Evolutionary conservation across 2,888 invertebrate species (phyloP).

Genomic region (Acleris literana): DNA sequence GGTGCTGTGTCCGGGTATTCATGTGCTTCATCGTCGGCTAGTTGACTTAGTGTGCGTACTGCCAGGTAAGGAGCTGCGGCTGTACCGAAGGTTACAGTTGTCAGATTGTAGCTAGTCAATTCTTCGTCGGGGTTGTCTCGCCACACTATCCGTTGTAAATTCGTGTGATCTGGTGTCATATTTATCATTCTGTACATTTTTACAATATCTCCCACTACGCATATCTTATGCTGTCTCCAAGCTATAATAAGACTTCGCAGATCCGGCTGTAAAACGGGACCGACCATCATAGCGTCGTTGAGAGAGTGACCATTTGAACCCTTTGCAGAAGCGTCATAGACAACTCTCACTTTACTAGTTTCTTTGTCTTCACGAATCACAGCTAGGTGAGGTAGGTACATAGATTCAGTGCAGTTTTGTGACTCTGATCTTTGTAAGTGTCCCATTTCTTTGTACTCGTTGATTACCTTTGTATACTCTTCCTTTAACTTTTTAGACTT

Average conservation of each 20-base stretch:
- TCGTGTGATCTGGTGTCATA: background rate
- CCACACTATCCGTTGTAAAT: slow-evolving; percentile 1
- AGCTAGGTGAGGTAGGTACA: slow-evolving; percentile 43
- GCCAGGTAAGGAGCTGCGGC: slow-evolving; percentile 4
- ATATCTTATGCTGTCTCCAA: slow-evolving; percentile 39
- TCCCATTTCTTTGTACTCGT: slow-evolving; percentile 33
- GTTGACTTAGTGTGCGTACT: background rate
- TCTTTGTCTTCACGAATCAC: slow-evolving; percentile 42
- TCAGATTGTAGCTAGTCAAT: background rate
- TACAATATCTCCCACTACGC: slow-evolving; percentile 41
- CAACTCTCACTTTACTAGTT: slow-evolving; percentile 42
- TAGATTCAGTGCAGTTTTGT: slow-evolving; percentile 5
- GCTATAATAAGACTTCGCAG: slow-evolving; percentile 38
- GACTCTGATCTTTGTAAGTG: background rate
- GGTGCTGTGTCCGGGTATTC: background rate
- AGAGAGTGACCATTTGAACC: slow-evolving; percentile 36
- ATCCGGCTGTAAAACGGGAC: slow-evolving; percentile 42
- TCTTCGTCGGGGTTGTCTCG: slow-evolving; percentile 5
- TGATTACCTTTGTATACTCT: slow-evolving; percentile 38
- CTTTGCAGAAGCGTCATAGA: slow-evolving; percentile 42
- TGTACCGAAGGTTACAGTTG: slow-evolving; percentile 3
- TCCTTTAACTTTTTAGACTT: slow-evolving; percentile 25
- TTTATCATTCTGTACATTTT: slow-evolving; percentile 44
- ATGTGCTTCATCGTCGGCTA: background rate
- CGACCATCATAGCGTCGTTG: slow-evolving; percentile 39